Conservation (phyloP, 2,113 vertebrate species). For the Onychorhynchus coronatus region DNA sequence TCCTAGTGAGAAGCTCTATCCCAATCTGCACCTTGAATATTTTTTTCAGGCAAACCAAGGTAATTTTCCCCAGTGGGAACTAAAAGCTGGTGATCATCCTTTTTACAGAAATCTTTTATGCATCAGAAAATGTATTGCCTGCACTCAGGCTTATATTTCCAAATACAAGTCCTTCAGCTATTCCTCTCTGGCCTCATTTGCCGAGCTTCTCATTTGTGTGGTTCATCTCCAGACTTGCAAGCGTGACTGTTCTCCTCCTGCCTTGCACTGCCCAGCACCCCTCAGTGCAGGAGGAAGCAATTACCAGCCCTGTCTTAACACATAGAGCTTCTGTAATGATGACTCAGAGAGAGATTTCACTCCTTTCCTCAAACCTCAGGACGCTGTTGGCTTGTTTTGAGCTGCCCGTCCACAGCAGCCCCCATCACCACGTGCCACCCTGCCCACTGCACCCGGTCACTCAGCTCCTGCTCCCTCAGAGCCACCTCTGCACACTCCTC, state of each 20-base stretch:
- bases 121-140: neutral
- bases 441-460: fast-evolving
- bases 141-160: neutral
- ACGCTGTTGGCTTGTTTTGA: neutral
- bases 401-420: neutral
- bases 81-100: neutral
- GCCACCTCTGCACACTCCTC: neutral
- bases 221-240: neutral
- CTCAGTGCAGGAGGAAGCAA: neutral
- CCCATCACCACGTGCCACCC: fast-evolving
- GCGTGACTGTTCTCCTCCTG: neutral
- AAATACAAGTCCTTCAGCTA: neutral
- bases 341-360: neutral
- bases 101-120: neutral
- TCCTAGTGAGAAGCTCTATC: neutral
- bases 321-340: neutral
- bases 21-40: neutral
- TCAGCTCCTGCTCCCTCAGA: neutral
- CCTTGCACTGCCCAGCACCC: neutral
- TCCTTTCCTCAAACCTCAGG: neutral
- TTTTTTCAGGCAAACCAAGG: neutral
- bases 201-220: neutral
- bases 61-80: neutral
- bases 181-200: neutral
- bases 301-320: neutral